Base-by-base conservation (phyloP, 1,140 invertebrate genomes). In the Stegodyphus dumicola region DNA sequence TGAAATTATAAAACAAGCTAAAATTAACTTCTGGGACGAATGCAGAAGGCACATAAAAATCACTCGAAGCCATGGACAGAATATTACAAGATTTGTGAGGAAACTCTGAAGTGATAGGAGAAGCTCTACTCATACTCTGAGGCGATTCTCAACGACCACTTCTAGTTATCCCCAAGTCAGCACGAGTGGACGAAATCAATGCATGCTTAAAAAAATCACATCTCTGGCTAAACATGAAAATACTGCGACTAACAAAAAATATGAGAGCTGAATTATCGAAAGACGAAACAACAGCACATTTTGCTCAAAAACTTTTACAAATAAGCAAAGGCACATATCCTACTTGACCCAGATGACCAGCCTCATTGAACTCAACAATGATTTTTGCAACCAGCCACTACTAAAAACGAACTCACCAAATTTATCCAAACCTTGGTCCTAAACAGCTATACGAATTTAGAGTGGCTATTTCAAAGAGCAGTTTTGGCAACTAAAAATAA, bases 331-430 rank as follows among this genome's bases (percentile, higher is more conserved):
- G n/a, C 6, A 71, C 9, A 71, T 71, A 49, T 10, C 48, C 69
- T 60, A 60, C 15, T n/a, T 15, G 65, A 17, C n/a, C 65, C 0
- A 67, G n/a, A n/a, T n/a, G n/a, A n/a, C n/a, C n/a, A n/a, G 17
- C 13, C 2, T 7, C 13, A 18, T 67, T 17, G 17, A 67, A 67
- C n/a, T 67, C 13, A 15, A 17, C 13, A 17, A 7, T 67, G 65
- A 6, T 15, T 67, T 67, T 6, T 67, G 17, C 5, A 67, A 67
- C 17, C 6, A 18, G 65, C 5, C 7, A 67, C 17, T 33, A 33
- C 33, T 33, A 3, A 33, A 33, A 33, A 33, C 52, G 87, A 87
- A 80, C 87, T 90, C 18, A 89, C 70, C 87, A 89, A 75, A 86
- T 86, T 13, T 86, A 69, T 53, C 75, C 66, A 6, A 54, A 60